Base-by-base conservation (phyloP, 1,140 invertebrate species). In the Telenomus remus region DNA sequence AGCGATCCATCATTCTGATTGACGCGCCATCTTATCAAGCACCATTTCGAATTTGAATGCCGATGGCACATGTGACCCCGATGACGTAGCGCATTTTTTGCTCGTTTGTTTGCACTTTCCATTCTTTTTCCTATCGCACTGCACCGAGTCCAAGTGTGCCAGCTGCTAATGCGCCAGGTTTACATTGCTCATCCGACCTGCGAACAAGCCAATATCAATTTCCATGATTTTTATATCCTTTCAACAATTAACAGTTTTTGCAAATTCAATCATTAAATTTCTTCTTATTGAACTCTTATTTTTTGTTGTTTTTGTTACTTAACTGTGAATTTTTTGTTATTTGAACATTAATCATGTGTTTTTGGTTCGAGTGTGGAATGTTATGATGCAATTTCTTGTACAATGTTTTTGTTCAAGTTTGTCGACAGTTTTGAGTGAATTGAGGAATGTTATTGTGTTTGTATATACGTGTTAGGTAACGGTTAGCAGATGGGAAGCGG, bases 1-100 rank as follows among this genome's bases (percentile, higher is more conserved):
- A 59, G 50, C n/a, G 49, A 70, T 70, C 43, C 19, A 61, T 70
- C 66, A 70, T 70, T 11, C n/a, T 66, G 64, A 66, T 51, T 43
- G 64, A 66, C 54, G 15, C 39, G 47, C 39, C 37, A 19, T 44
- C 50, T 70, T 61, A 70, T 61, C 65, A 39, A 50, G 34, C 35
- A 50, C 34, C 44, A 61, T 55, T 61, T 61, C 37, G 56, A 59
- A 59, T 55, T 69, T 37, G 13, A 51, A 16, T 19, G 14, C 14
- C 12, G 46, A 48, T 48, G 60, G 0, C 49, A 47, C 19, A 27
- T 27, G 19, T 27, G 19, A 27, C 19, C 19, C 19, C 19, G 19
- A 27, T 27, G 19, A 27, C 19, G 19, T 27, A 27, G 19, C 19
- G 19, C 6, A 16, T 54, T 51, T 53, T 53, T 59, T 6, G 49